Conservation (phyloP, 2,888 invertebrate species). For the Drepana falcataria region DNA sequence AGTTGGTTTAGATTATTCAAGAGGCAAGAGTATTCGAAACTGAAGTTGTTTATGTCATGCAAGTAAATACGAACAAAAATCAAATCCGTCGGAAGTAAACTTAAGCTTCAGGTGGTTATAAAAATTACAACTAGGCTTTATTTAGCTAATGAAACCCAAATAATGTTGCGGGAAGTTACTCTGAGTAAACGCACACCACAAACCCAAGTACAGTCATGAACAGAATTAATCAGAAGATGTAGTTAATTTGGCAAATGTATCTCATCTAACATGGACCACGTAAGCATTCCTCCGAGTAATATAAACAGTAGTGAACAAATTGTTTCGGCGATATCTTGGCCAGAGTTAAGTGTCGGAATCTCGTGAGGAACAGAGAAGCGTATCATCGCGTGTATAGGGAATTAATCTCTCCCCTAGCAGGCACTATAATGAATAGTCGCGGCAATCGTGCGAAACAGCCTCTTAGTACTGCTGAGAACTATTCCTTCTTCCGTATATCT, state of each 20-base stretch:
- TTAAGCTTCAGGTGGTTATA: too few species aligned
- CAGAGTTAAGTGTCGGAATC: conserved; percentile 39
- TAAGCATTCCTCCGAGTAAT: conserved; percentile 45
- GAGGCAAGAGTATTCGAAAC: too few species aligned
- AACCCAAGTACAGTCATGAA: neutral
- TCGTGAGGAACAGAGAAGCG: conserved; percentile 8
- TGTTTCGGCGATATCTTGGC: conserved; percentile 50
- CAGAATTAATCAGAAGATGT: neutral
- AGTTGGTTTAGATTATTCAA: too few species aligned
- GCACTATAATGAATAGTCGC: conserved; percentile 38
- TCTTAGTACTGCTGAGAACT: conserved; percentile 33
- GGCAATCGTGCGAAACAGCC: conserved; percentile 33
- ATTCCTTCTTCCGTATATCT: too few species aligned
- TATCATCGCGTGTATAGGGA: conserved; percentile 18
- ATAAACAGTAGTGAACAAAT: conserved; percentile 49
- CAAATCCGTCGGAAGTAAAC: too few species aligned
- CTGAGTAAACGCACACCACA: too few species aligned
- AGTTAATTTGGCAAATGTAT: neutral
- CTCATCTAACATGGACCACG: conserved; percentile 15
- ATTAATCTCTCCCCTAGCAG: conserved; percentile 41
- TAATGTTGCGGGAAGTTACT: too few species aligned
- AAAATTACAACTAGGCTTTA: too few species aligned
- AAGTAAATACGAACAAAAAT: too few species aligned
- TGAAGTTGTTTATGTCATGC: too few species aligned
- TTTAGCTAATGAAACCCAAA: too few species aligned